Evolutionary conservation across 2,113 vertebrate genomes (phyloP).

Genomic region (Corythornis madagascariensis): DNA sequence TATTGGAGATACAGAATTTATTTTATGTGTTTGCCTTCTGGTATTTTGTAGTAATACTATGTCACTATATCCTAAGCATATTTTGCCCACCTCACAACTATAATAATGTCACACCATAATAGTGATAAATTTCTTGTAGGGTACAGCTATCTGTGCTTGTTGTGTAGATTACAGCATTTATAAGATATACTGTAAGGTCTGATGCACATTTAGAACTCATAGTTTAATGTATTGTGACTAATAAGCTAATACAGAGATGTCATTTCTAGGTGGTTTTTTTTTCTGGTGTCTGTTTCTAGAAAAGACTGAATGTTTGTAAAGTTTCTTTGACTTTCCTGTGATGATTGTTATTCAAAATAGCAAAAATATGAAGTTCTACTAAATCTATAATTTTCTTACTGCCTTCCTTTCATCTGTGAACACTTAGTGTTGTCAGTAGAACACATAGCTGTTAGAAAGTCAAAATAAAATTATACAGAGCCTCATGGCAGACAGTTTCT

Average conservation of each 20-base stretch:
- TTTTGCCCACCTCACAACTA: background rate
- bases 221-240: background rate
- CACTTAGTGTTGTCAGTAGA: background rate
- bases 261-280: background rate
- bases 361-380: background rate
- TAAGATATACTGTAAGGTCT: background rate
- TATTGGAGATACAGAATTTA: background rate
- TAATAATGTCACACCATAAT: background rate
- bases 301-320: background rate
- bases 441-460: background rate
- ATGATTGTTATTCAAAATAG: background rate
- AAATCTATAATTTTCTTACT: background rate
- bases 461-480: background rate
- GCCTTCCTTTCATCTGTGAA: background rate
- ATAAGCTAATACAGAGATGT: background rate
- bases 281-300: background rate
- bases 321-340: background rate
- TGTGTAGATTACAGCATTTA: background rate
- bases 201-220: background rate
- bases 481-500: background rate
- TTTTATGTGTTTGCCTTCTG: background rate
- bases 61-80: background rate
- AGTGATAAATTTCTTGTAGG: background rate
- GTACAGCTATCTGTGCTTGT: background rate
- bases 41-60: background rate